A percentile compares a stretch with the other conserved stretches of the same genome.
Evolutionary conservation across 2,113 vertebrate species (phyloP).

Genomic region (Charadrius vociferus): DNA sequence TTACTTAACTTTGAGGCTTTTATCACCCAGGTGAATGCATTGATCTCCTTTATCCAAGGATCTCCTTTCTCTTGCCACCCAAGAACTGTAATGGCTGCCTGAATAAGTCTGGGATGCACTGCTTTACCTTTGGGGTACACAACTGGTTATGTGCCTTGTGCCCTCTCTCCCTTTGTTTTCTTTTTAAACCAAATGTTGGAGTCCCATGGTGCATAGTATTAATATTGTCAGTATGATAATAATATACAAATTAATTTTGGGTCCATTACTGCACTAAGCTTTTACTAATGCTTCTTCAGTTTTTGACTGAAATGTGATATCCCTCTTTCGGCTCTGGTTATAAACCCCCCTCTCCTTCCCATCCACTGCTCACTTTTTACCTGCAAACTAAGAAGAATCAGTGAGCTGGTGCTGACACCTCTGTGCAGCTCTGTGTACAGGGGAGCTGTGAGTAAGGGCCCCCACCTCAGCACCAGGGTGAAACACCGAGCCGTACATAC

Average conservation of each 20-base stretch:
- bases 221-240: not conserved
- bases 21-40: not conserved
- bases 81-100: not conserved
- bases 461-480: no score
- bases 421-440: not conserved
- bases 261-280: not conserved
- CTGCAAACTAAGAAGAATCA: not conserved
- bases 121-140: not conserved
- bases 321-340: not conserved
- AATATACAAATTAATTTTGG: not conserved
- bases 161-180: not conserved
- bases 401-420: not conserved
- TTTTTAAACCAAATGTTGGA: not conserved
- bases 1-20: not conserved
- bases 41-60: not conserved
- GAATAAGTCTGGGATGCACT: not conserved
- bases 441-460: not conserved
- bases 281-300: not conserved
- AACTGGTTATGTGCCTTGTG: not conserved
- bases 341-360: not conserved
- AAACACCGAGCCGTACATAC: rapidly evolving
- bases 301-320: not conserved
- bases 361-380: not conserved
- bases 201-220: not conserved
- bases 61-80: not conserved